phyloP scores from a whole-genome alignment of 1,140 invertebrate species.

The Nixonia krombeini region DNA sequence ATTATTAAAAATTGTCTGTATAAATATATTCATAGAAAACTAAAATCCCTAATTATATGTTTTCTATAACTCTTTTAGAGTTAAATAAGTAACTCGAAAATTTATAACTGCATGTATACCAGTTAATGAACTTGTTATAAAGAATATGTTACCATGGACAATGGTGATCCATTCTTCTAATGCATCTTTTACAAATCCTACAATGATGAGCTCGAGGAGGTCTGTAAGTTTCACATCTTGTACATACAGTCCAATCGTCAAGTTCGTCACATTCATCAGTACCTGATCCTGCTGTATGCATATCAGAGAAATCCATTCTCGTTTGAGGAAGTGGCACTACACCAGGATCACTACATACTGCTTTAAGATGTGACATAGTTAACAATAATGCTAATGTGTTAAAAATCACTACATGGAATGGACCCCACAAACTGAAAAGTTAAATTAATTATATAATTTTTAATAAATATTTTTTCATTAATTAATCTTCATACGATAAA shows the following conservation, averaged over 20 bases:
- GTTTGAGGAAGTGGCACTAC: conserved; percentile 87
- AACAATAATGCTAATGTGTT: conserved; percentile 86
- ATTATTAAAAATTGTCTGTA: too few species aligned
- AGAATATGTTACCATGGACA: conserved; percentile 87
- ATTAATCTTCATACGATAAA: too few species aligned
- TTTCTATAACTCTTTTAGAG: conserved; percentile 5
- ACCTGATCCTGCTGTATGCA: conserved; percentile 75
- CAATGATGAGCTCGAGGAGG: conserved; percentile 92
- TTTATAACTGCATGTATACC: too few species aligned
- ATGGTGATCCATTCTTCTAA: conserved; percentile 92
- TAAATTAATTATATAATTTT: too few species aligned
- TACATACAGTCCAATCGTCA: conserved; percentile 89
- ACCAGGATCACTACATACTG: conserved; percentile 91
- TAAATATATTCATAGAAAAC: too few species aligned
- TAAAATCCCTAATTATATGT: too few species aligned
- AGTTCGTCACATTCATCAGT: conserved; percentile 70
- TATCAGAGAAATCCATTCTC: conserved; percentile 88
- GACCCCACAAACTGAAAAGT: conserved; percentile 85
- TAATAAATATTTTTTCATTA: conserved; percentile 3
- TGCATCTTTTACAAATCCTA: conserved; percentile 89
- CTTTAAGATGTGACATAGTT: conserved; percentile 84
- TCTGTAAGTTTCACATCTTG: conserved; percentile 86
- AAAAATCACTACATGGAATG: conserved; percentile 85
- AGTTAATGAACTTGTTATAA: too few species aligned
- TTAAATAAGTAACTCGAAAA: conserved; percentile 19